Percentiles rank a stretch among this genome's conserved stretches.
These are phyloP conservation scores for Apamea anceps DNA, from an alignment of 2,888 invertebrate genomes.

Conservation along the genomic window DNA sequence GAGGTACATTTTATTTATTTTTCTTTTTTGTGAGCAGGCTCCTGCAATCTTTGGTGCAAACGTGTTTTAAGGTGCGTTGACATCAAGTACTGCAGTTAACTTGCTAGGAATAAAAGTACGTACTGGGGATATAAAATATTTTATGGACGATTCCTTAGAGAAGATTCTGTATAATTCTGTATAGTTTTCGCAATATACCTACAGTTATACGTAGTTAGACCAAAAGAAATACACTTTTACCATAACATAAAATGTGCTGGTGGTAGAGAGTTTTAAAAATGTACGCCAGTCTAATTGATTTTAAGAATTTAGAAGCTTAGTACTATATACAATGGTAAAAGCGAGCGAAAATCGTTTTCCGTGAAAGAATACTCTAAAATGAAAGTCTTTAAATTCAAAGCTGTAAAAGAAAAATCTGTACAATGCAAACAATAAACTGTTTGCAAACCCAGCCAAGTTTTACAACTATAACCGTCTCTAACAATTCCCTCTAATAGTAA, in stretches of 20 bases:
- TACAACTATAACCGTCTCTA: constrained; percentile 27
- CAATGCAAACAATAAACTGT: constrained; percentile 28
- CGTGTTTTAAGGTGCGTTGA: constrained; percentile 65
- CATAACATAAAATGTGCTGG: no score
- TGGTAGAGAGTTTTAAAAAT: not conserved
- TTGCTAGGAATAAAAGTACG: constrained; percentile 44
- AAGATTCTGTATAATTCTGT: not conserved
- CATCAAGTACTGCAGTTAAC: constrained; percentile 46
- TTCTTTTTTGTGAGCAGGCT: constrained; percentile 49
- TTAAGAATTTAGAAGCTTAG: not conserved
- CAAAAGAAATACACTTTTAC: no score
- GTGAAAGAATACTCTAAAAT: not conserved
- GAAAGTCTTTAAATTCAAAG: not conserved
- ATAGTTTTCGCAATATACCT: not conserved
- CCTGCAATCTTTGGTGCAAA: constrained; percentile 59
- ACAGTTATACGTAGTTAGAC: no score
- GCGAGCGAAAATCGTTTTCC: not conserved
- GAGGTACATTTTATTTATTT: constrained; percentile 55
- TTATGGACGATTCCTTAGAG: not conserved
- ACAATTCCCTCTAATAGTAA: constrained; percentile 51
- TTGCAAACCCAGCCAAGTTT: constrained; percentile 35
- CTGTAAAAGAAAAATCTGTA: not conserved
- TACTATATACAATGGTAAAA: not conserved
- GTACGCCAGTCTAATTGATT: not conserved
- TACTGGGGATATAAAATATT: constrained; percentile 23